Conservation (phyloP, 2,888 invertebrate species). For the Punctoribates punctum region DNA sequence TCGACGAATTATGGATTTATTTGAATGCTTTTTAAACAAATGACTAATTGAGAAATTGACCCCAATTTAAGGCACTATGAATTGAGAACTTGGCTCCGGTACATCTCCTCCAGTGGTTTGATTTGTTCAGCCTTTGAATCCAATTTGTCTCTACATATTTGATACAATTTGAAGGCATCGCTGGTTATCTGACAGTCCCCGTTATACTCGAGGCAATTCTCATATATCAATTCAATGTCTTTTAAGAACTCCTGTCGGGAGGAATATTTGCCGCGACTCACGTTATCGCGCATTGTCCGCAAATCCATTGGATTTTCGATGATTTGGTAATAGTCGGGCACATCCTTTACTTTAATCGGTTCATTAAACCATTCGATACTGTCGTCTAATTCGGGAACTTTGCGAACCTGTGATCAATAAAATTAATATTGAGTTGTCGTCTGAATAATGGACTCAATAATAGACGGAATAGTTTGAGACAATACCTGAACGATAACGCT, state of each 20-base stretch:
- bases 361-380: background rate
- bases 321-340: slow-evolving; percentile 27
- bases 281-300: background rate
- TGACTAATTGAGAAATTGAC: too few relatives aligned
- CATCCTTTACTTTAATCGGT: background rate
- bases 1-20: too few relatives aligned
- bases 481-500: too few relatives aligned
- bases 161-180: background rate
- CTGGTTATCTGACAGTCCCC: background rate
- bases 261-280: background rate
- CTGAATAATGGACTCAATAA: too few relatives aligned
- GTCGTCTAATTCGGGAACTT: background rate
- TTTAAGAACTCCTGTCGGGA: background rate
- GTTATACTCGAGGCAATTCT: slow-evolving; percentile 21
- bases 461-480: too few relatives aligned
- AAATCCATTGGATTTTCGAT: slow-evolving; percentile 37
- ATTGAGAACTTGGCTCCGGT: background rate
- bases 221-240: slow-evolving; percentile 14
- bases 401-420: background rate
- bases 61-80: background rate
- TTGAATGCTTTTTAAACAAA: too few relatives aligned
- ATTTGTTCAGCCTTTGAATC: background rate
- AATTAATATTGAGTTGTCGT: too few relatives aligned
- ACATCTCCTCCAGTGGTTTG: background rate
- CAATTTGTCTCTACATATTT: background rate